Conservation (phyloP, 2,797 vertebrate genomes). For the Lacerta bilineata region DNA sequence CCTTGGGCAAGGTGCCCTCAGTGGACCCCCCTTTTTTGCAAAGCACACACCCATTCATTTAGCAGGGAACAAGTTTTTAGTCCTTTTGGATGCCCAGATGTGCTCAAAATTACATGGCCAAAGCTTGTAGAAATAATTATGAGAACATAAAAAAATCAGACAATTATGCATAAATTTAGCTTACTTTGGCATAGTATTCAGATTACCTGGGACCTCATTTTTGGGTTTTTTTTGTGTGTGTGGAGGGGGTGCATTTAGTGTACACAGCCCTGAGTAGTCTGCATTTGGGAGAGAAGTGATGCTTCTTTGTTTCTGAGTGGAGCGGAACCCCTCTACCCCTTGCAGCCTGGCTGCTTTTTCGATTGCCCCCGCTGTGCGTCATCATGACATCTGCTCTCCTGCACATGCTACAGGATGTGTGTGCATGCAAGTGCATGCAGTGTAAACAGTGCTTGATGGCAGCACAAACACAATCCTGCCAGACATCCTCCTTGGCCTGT, state of each 20-base stretch:
- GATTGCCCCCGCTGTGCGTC: neutral
- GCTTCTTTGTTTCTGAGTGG: neutral
- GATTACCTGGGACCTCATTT: neutral
- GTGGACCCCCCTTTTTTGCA: no score
- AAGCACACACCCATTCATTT: neutral
- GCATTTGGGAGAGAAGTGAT: neutral
- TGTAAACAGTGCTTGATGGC: conserved; percentile 23
- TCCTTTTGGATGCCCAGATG: neutral
- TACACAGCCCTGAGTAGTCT: neutral
- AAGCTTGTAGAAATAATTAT: neutral
- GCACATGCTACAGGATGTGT: rapidly evolving
- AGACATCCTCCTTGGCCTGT: neutral
- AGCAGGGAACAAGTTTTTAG: neutral
- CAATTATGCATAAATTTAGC: neutral
- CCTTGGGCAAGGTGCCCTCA: no score
- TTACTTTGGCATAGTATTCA: neutral
- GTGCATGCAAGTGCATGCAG: neutral
- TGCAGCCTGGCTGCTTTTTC: neutral
- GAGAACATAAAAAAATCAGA: neutral
- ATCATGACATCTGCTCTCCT: rapidly evolving
- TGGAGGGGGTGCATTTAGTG: neutral
- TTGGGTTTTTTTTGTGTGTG: no score
- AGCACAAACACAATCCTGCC: neutral
- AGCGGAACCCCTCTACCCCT: neutral
- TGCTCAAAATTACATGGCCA: neutral